phyloP scores from a whole-genome alignment of 2,797 vertebrate genomes.

The Dallia pectoralis region DNA sequence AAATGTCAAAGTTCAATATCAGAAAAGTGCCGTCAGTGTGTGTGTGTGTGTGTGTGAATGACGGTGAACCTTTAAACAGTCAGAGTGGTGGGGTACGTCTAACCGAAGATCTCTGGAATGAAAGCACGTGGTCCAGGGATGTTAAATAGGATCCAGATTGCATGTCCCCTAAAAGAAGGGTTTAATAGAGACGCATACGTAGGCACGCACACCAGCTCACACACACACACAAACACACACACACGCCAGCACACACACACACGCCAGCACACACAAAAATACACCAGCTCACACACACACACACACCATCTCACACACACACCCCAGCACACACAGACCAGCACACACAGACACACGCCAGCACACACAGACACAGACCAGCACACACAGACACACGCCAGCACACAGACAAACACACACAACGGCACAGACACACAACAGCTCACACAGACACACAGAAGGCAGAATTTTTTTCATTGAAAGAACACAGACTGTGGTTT shows the following conservation, averaged over 20 bases:
- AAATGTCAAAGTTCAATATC: neutral
- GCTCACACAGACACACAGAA: neutral
- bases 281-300: too few species aligned
- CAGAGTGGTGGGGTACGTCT: constrained; percentile 57
- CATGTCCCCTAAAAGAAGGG: constrained; percentile 51
- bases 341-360: too few species aligned
- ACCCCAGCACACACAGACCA: too few species aligned
- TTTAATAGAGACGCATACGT: constrained; percentile 57
- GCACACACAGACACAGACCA: too few species aligned
- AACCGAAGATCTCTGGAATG: constrained; percentile 54
- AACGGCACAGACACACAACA: too few species aligned
- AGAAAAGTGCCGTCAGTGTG: constrained; percentile 14
- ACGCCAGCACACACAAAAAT: neutral
- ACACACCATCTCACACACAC: too few species aligned
- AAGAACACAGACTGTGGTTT: constrained; percentile 5
- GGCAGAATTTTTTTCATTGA: neutral
- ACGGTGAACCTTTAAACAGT: constrained; percentile 49
- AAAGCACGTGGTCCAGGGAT: constrained; percentile 62
- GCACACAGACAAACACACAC: too few species aligned
- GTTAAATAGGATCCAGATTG: constrained; percentile 70
- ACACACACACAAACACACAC: neutral
- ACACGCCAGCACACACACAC: neutral
- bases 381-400: too few species aligned
- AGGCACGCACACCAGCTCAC: neutral
- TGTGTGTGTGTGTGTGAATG: constrained; percentile 47